Percentiles rank a stretch among this genome's conserved stretches.
These are phyloP conservation scores for Stegostoma tigrinum DNA, from an alignment of 2,113 vertebrate genomes.

Conservation along the genomic window DNA sequence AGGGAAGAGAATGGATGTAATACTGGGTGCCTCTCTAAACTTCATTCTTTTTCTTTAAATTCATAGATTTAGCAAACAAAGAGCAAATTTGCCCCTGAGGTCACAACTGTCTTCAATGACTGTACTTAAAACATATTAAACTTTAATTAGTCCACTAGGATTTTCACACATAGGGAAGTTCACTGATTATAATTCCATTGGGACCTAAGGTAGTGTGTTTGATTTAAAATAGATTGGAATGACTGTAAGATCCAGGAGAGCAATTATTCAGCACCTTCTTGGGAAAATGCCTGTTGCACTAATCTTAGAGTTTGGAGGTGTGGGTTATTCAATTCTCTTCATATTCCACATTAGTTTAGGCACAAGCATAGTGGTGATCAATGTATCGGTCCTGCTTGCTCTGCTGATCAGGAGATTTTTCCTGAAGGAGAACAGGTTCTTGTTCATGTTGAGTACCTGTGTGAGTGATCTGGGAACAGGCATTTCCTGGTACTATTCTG, in stretches of 20 bases:
- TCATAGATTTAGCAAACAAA: background rate
- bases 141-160: background rate
- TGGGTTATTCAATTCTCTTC: constrained; percentile 55
- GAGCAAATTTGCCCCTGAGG: background rate
- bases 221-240: background rate
- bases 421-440: constrained; percentile 59
- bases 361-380: constrained; percentile 53
- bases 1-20: background rate
- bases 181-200: background rate
- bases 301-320: constrained; percentile 51
- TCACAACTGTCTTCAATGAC: background rate
- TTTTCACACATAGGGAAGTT: background rate
- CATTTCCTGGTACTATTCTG: constrained; percentile 59
- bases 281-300: constrained; percentile 50
- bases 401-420: constrained; percentile 52
- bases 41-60: background rate
- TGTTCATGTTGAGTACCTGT: constrained; percentile 70
- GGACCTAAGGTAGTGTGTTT: background rate
- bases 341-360: constrained; percentile 54
- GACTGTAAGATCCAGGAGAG: background rate
- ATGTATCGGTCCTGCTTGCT: constrained; percentile 53
- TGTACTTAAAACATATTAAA: too few species aligned
- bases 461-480: constrained; percentile 61
- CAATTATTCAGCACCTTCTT: background rate
- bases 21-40: background rate